Conservation (phyloP, 2,888 invertebrate species). For the Hipparchia semele region DNA sequence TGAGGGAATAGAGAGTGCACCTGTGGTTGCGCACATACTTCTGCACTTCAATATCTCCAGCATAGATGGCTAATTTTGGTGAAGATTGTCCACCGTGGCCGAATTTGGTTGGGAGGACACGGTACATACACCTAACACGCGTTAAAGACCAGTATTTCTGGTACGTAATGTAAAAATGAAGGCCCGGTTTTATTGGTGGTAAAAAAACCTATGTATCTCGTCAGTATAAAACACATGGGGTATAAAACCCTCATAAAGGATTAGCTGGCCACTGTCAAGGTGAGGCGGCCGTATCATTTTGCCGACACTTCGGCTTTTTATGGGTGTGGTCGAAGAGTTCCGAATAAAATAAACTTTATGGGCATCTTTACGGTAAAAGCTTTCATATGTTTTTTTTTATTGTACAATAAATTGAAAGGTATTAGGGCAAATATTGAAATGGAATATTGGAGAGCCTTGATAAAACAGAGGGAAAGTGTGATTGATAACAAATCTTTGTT, state of each 20-base stretch:
- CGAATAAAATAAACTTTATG: slow-evolving; percentile 37
- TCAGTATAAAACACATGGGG: slow-evolving; percentile 8
- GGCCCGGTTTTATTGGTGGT: background rate
- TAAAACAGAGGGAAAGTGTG: background rate
- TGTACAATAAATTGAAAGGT: slow-evolving; percentile 30
- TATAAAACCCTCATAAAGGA: slow-evolving; percentile 24
- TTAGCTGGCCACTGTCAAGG: slow-evolving; percentile 36
- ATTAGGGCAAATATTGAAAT: slow-evolving; percentile 19
- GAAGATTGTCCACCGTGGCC: too few relatives aligned
- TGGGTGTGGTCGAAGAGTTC: slow-evolving; percentile 31
- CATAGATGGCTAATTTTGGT: too few relatives aligned
- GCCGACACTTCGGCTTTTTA: slow-evolving; percentile 35
- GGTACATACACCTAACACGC: too few relatives aligned
- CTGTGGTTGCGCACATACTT: too few relatives aligned
- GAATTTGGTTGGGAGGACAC: too few relatives aligned
- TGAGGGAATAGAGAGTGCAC: too few relatives aligned
- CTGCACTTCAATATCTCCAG: too few relatives aligned
- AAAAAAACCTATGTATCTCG: slow-evolving; percentile 20
- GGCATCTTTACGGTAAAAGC: slow-evolving; percentile 39
- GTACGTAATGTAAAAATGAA: slow-evolving; percentile 7
- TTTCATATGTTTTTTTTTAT: slow-evolving; percentile 38
- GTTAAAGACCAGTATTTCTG: too few relatives aligned
- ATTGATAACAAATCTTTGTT: background rate
- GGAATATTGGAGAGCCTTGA: slow-evolving; percentile 2
- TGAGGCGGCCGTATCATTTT: slow-evolving; percentile 30